A percentile compares a stretch with the other conserved stretches of the same genome.
These are phyloP conservation scores for Antheraea pernyi DNA, from an alignment of 1,140 invertebrate species.

Conservation along the genomic window DNA sequence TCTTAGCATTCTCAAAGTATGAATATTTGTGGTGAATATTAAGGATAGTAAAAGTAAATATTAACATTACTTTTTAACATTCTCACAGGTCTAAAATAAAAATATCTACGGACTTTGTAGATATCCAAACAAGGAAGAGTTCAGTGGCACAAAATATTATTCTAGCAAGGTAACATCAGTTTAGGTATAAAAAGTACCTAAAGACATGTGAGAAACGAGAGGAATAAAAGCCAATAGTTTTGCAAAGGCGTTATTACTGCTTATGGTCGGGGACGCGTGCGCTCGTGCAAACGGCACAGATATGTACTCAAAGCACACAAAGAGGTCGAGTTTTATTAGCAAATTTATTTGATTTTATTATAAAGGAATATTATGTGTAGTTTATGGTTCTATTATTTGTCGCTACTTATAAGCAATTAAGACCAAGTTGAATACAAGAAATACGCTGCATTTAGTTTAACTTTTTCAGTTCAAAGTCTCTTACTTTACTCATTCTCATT, in stretches of 20 bases:
- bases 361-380: too few species aligned
- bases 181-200: constrained; percentile 1
- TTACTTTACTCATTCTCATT: too few species aligned
- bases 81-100: too few species aligned
- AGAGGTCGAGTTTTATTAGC: neutral
- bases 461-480: too few species aligned
- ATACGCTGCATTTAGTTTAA: too few species aligned
- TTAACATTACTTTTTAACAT: too few species aligned
- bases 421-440: too few species aligned
- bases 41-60: too few species aligned
- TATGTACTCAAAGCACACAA: neutral
- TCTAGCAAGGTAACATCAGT: neutral
- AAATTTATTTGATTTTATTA: neutral
- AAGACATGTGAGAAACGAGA: constrained; percentile 9
- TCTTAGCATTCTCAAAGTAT: too few species aligned
- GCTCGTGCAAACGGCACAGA: constrained; percentile 4
- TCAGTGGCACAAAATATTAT: neutral
- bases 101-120: neutral
- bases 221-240: constrained; percentile 16
- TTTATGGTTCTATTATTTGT: too few species aligned
- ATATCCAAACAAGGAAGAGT: neutral
- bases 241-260: constrained; percentile 17
- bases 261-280: constrained; percentile 7
- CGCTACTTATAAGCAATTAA: too few species aligned
- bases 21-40: too few species aligned